phyloP scores from a whole-genome alignment of 1,140 invertebrate genomes.

The Potamilus streckersoni region DNA sequence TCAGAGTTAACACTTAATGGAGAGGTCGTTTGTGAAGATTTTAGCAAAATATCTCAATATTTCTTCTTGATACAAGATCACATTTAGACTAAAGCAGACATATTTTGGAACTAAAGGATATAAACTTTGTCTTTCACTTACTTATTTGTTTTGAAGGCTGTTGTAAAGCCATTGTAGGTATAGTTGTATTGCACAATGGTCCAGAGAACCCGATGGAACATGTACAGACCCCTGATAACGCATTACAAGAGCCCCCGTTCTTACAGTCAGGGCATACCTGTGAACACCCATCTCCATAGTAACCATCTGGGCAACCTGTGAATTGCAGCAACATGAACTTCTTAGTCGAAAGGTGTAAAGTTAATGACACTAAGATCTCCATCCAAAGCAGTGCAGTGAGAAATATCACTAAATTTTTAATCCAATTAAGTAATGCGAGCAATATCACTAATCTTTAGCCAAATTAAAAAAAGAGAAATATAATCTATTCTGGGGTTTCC shows the following conservation, averaged over 20 bases:
- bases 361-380: neutral
- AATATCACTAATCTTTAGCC: no score
- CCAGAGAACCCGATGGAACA: slow-evolving; percentile 84
- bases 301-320: slow-evolving; percentile 42
- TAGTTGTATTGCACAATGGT: slow-evolving; percentile 71
- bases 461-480: no score
- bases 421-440: no score
- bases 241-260: slow-evolving; percentile 64
- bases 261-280: slow-evolving; percentile 41
- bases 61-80: neutral
- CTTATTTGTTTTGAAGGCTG: neutral
- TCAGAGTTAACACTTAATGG: neutral
- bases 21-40: neutral
- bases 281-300: slow-evolving; percentile 48
- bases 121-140: neutral
- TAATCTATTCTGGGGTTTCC: no score
- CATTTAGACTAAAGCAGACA: neutral
- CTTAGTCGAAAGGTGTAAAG: neutral
- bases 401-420: no score
- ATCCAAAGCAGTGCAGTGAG: no score
- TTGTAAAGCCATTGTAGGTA: neutral
- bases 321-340: neutral
- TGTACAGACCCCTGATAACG: slow-evolving; percentile 79
- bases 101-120: neutral
- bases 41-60: neutral